Evolutionary conservation across 2,888 invertebrate species (phyloP).

Genomic region (Agrochola macilenta): DNA sequence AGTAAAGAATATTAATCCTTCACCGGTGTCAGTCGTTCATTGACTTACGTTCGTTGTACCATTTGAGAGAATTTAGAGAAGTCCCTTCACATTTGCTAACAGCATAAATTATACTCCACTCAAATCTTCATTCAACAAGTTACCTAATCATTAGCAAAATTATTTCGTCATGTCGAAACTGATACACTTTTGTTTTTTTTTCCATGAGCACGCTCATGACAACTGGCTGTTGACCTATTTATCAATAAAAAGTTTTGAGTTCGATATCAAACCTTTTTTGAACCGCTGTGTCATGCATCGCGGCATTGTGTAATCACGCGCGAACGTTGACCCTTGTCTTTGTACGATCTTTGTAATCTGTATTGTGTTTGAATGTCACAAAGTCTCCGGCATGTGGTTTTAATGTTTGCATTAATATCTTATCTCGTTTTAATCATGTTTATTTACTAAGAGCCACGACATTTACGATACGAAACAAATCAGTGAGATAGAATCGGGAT

Average conservation of each 20-base stretch:
- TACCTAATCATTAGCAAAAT: not conserved
- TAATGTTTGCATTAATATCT: constrained; percentile 21
- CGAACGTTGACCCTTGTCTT: constrained; percentile 38
- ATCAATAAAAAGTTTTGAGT: constrained; percentile 11
- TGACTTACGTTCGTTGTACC: constrained; percentile 35
- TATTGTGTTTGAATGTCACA: constrained; percentile 29
- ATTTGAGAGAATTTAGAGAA: not conserved
- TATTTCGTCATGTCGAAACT: constrained; percentile 2
- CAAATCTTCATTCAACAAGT: not conserved
- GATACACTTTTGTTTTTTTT: constrained; percentile 2
- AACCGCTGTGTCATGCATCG: not conserved
- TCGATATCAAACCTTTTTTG: constrained; percentile 7
- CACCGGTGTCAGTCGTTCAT: constrained; percentile 41
- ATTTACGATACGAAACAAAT: constrained; percentile 19
- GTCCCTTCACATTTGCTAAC: not conserved
- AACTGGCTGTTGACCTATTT: constrained; percentile 35
- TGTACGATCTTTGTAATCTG: constrained; percentile 28
- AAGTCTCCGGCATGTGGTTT: constrained; percentile 24
- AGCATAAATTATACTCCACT: not conserved
- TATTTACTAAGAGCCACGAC: constrained; percentile 22
- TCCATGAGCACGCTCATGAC: not conserved
- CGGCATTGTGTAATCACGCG: constrained; percentile 41
- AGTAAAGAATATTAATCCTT: constrained; percentile 32
- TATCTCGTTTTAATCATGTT: constrained; percentile 32
- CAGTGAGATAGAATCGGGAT: constrained; percentile 28